Evolutionary conservation across 2,888 invertebrate species (phyloP).

Genomic region (Periphyllus acericola): DNA sequence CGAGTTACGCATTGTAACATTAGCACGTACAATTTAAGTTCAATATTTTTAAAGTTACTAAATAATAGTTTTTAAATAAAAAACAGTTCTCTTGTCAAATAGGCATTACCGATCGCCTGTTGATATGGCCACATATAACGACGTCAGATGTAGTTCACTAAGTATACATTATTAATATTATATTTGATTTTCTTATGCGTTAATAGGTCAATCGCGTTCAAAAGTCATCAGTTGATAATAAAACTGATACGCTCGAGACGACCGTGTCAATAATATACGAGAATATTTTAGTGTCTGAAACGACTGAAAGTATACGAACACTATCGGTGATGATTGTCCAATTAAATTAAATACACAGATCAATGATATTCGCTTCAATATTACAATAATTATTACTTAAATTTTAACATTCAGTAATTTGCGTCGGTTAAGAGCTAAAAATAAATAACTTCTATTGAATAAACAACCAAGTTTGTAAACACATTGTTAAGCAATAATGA

Average conservation of each 20-base stretch:
- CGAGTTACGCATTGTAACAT: too few relatives aligned
- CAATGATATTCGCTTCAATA: not conserved
- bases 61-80: not conserved
- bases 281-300: not conserved
- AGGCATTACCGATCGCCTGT: not conserved
- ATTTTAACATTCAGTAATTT: not conserved
- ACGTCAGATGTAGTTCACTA: not conserved
- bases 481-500: conserved; percentile 3
- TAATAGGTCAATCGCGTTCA: conserved; percentile 8
- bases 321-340: not conserved
- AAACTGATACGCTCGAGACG: not conserved
- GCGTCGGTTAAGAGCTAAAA: not conserved
- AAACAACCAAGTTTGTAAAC: conserved; percentile 9
- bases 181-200: not conserved
- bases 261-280: not conserved
- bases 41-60: not conserved
- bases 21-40: too few relatives aligned
- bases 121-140: not conserved
- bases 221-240: conserved; percentile 27
- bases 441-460: not conserved
- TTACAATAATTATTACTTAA: not conserved
- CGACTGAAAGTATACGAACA: not conserved
- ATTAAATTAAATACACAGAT: not conserved
- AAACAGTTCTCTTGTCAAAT: not conserved
- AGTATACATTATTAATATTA: conserved; percentile 5